Conservation (phyloP, 2,888 invertebrate genomes). For the Listrodromus nycthemerus region DNA sequence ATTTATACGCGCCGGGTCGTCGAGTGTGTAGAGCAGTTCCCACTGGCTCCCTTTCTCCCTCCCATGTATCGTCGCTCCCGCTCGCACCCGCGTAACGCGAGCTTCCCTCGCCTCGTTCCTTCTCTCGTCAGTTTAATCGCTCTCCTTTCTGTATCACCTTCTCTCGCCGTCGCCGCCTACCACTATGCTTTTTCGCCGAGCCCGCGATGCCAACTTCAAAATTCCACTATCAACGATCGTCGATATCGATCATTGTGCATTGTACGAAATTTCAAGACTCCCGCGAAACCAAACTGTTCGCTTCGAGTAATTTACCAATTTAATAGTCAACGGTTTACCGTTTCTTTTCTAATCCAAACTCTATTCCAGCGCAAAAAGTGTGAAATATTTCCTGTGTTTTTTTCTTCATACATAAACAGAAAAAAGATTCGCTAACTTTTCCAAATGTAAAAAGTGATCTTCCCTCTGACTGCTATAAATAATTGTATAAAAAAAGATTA, state of each 20-base stretch:
- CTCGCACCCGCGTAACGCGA: background rate
- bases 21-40: constrained; percentile 28
- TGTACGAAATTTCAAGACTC: no score
- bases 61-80: background rate
- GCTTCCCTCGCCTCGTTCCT: background rate
- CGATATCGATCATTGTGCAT: background rate
- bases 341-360: background rate
- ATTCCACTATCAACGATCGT: constrained; percentile 12
- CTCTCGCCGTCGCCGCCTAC: constrained; percentile 21
- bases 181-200: background rate
- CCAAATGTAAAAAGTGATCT: no score
- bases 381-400: no score
- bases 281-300: no score
- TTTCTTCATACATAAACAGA: no score
- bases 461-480: no score
- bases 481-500: no score
- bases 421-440: no score
- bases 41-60: constrained; percentile 32
- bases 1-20: constrained; percentile 60
- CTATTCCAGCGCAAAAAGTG: background rate
- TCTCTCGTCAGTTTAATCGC: constrained; percentile 12
- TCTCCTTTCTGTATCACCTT: constrained; percentile 28
- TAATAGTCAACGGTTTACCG: no score
- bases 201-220: background rate
- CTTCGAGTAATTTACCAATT: no score